These are phyloP conservation scores for Pterostichus niger DNA, from an alignment of 2,888 invertebrate species.

Conservation along the genomic window DNA sequence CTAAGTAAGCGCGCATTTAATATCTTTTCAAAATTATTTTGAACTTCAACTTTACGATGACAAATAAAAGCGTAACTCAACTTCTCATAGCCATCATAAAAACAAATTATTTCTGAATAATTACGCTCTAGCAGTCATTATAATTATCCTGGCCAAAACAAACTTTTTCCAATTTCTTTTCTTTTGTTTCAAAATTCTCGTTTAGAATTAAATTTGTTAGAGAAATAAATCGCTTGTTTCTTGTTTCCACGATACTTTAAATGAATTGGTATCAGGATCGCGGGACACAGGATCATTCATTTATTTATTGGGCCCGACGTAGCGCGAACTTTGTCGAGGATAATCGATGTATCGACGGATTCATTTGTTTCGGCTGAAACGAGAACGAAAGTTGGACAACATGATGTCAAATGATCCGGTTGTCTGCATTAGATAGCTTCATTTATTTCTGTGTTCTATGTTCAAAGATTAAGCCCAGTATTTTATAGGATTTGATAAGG, in stretches of 20 bases:
- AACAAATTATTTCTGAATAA: no score
- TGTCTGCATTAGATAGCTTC: neutral
- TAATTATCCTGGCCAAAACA: no score
- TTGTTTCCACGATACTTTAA: no score
- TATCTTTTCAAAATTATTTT: no score
- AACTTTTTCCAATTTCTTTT: neutral
- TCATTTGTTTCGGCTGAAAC: constrained; percentile 19
- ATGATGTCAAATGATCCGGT: neutral
- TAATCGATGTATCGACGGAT: constrained; percentile 18
- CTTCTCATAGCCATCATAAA: no score
- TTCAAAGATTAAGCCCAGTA: neutral
- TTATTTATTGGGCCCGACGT: neutral
- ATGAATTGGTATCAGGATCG: neutral
- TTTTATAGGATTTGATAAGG: constrained; percentile 1
- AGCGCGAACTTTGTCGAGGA: neutral
- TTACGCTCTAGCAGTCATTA: no score
- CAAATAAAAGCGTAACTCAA: no score
- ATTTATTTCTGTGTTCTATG: neutral
- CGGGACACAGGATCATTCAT: constrained; percentile 2
- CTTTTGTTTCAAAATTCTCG: no score
- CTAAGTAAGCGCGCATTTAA: no score
- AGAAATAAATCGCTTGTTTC: no score
- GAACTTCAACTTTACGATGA: no score
- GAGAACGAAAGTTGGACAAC: neutral
- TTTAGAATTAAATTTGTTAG: no score